phyloP scores from a whole-genome alignment of 2,888 invertebrate genomes.

The Cheilosia impressa region DNA sequence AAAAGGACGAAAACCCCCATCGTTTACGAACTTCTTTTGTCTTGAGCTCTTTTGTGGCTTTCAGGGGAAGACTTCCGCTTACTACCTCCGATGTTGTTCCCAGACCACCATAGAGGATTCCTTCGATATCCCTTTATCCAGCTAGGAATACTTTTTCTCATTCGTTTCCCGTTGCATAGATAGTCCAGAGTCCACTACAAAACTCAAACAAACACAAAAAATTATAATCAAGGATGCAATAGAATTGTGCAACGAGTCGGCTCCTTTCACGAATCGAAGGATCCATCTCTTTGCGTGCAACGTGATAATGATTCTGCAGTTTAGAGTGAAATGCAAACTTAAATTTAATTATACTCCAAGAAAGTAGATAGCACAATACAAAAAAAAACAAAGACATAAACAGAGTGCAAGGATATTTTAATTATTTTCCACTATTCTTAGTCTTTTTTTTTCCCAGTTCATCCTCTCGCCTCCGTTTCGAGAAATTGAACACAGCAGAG shows the following conservation, averaged over 20 bases:
- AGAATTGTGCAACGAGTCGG: constrained; percentile 38
- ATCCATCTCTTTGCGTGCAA: constrained; percentile 57
- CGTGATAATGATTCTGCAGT: constrained; percentile 73
- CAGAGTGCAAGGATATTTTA: constrained; percentile 70
- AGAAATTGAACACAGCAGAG: constrained; percentile 27
- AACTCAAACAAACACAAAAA: constrained; percentile 17
- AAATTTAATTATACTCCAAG: constrained; percentile 66
- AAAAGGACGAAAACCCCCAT: constrained; percentile 7
- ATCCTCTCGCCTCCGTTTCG: constrained; percentile 1
- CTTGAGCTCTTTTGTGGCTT: constrained; percentile 57
- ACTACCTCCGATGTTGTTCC: constrained; percentile 2
- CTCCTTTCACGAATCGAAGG: constrained; percentile 57
- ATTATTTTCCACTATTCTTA: constrained; percentile 66
- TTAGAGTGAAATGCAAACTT: constrained; percentile 75
- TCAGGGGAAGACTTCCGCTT: constrained; percentile 27
- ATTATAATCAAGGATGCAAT: constrained; percentile 32
- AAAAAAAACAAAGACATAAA: constrained; percentile 34
- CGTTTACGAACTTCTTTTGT: constrained; percentile 34
- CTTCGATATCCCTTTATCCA: constrained; percentile 47
- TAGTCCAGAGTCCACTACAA: constrained; percentile 13
- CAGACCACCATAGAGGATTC: constrained; percentile 48
- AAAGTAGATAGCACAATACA: constrained; percentile 30
- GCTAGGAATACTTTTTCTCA: constrained; percentile 5
- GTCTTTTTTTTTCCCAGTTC: constrained; percentile 25
- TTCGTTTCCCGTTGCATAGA: too few relatives aligned